These are phyloP conservation scores for Neocrepidodera transversa DNA, from an alignment of 2,888 invertebrate genomes.

Conservation along the genomic window DNA sequence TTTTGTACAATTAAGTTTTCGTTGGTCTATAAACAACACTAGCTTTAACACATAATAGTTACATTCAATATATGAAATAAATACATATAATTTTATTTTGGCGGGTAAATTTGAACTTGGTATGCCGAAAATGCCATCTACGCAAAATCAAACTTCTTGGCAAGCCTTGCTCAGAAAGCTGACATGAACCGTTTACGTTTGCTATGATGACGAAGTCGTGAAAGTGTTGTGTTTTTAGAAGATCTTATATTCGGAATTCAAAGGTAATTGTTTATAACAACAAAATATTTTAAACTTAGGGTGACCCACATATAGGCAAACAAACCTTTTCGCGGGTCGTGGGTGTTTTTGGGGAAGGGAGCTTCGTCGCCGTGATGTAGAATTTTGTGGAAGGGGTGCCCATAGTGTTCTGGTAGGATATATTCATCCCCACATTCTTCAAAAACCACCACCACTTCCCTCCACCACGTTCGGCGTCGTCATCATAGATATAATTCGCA, in stretches of 20 bases:
- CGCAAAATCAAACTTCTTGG: slow-evolving; percentile 46
- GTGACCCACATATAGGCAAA: slow-evolving; percentile 48
- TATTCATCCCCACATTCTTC: slow-evolving; percentile 63
- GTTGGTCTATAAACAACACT: too few species aligned
- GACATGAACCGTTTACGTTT: slow-evolving; percentile 47
- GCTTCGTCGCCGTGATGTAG: slow-evolving; percentile 61
- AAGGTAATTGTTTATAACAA: slow-evolving; percentile 44
- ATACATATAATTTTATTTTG: slow-evolving; percentile 23
- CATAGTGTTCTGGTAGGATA: slow-evolving; percentile 61
- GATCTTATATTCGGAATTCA: slow-evolving; percentile 18
- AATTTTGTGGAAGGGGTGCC: slow-evolving; percentile 62
- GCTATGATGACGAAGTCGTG: slow-evolving; percentile 54
- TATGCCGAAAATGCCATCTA: slow-evolving; percentile 52
- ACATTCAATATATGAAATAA: too few species aligned
- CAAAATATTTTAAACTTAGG: slow-evolving; percentile 31
- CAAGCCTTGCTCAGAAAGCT: slow-evolving; percentile 47
- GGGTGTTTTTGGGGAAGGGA: slow-evolving; percentile 61
- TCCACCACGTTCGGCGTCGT: slow-evolving; percentile 61
- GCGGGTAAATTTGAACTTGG: slow-evolving; percentile 44
- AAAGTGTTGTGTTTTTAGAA: slow-evolving; percentile 44
- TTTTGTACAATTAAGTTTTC: too few species aligned
- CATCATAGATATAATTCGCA: slow-evolving; percentile 54
- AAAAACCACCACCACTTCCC: slow-evolving; percentile 59
- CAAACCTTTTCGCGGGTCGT: slow-evolving; percentile 58
- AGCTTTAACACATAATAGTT: too few species aligned